These are phyloP conservation scores for Mugil cephalus DNA, from an alignment of 2,113 vertebrate genomes.

Conservation along the genomic window DNA sequence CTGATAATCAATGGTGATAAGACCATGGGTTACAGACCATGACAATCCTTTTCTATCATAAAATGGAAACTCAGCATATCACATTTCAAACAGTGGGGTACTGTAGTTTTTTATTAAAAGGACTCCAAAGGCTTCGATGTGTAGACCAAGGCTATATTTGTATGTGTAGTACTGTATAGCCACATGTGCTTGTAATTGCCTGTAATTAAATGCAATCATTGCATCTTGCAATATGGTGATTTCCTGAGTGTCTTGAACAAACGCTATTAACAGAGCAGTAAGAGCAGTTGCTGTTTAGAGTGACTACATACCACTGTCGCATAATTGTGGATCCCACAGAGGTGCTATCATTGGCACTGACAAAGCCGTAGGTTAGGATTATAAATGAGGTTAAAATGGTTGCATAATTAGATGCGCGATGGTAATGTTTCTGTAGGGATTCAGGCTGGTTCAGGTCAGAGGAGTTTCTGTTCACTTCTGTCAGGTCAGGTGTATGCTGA, in stretches of 20 bases:
- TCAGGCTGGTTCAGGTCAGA: neutral
- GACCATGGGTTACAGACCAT: no score
- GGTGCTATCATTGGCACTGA: neutral
- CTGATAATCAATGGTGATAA: no score
- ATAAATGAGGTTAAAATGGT: neutral
- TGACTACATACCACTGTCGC: neutral
- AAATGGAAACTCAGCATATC: no score
- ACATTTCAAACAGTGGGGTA: no score
- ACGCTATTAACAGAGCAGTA: conserved; percentile 10
- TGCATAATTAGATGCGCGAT: neutral
- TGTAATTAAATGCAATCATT: conserved; percentile 7
- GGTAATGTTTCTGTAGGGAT: neutral
- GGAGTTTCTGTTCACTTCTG: neutral
- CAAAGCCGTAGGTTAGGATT: neutral
- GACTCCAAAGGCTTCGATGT: no score
- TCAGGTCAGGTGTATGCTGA: no score
- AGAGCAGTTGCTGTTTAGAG: neutral
- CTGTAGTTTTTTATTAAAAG: no score
- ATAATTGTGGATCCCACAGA: neutral
- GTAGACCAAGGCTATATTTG: no score
- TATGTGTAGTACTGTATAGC: no score
- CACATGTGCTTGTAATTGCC: conserved; percentile 23
- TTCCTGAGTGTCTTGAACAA: conserved; percentile 20
- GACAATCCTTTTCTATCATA: no score
- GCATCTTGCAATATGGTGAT: conserved; percentile 31